Percentiles rank a stretch among this genome's conserved stretches.
phyloP scores from a whole-genome alignment of 2,888 invertebrate species.

The Platyscelio sp. region DNA sequence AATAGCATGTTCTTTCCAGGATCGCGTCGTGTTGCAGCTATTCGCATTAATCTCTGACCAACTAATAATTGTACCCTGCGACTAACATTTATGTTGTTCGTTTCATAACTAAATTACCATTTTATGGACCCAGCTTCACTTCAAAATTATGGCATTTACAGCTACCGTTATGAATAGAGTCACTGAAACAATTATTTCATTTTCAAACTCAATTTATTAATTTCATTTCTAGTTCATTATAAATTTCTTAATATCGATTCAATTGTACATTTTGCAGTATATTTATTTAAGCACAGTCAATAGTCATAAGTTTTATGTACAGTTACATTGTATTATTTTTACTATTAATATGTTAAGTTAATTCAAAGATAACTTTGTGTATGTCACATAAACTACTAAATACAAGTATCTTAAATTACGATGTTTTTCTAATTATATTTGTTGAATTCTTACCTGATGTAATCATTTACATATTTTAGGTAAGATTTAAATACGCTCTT shows the following conservation, averaged over 20 bases:
- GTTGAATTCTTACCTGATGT: neutral
- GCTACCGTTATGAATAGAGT: no score
- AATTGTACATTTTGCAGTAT: neutral
- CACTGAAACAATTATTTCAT: no score
- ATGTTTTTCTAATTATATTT: constrained; percentile 38
- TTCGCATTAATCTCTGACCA: constrained; percentile 62
- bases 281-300: neutral
- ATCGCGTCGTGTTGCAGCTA: constrained; percentile 51
- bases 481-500: constrained; percentile 11
- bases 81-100: constrained; percentile 36
- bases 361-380: constrained; percentile 25
- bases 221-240: no score
- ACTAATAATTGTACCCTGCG: constrained; percentile 59
- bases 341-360: constrained; percentile 24
- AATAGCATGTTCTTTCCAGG: constrained; percentile 52
- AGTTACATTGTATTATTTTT: constrained; percentile 36
- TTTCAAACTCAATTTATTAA: no score
- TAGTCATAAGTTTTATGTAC: constrained; percentile 16
- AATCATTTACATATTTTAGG: constrained; percentile 28
- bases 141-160: no score
- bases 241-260: no score
- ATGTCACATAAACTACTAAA: constrained; percentile 54
- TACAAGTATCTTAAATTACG: constrained; percentile 42
- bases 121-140: neutral
- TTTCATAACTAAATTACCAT: constrained; percentile 57